phyloP scores from a whole-genome alignment of 2,113 vertebrate species.

The Sceloporus tristichus region DNA sequence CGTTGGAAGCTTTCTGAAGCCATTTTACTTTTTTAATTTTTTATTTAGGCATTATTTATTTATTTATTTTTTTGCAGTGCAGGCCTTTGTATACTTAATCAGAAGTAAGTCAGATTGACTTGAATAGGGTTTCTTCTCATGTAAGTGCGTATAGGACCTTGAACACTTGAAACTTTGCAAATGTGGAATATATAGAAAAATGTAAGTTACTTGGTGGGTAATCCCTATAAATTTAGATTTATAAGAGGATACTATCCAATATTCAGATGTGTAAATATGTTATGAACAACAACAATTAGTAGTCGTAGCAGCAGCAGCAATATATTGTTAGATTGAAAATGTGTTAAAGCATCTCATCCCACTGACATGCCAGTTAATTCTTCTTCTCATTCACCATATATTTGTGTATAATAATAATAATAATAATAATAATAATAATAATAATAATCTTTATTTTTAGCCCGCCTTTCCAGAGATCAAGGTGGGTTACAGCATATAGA shows the following conservation, averaged over 20 bases:
- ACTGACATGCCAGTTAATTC: neutral
- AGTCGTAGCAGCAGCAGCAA: neutral
- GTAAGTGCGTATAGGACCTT: neutral
- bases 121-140: neutral
- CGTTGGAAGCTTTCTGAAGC: too few species aligned
- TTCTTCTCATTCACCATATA: neutral
- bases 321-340: neutral
- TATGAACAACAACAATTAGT: neutral
- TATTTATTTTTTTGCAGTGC: too few species aligned
- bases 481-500: too few species aligned
- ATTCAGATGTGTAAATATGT: neutral
- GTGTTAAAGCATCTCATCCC: neutral
- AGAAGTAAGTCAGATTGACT: too few species aligned
- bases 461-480: too few species aligned
- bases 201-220: neutral
- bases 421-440: too few species aligned
- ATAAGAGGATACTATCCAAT: slow-evolving; percentile 13
- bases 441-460: too few species aligned
- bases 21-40: too few species aligned
- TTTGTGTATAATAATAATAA: neutral
- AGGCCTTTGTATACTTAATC: too few species aligned
- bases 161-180: neutral
- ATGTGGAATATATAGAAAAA: slow-evolving; percentile 22
- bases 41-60: too few species aligned
- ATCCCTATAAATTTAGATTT: neutral